phyloP scores from a whole-genome alignment of 2,888 invertebrate genomes.

The Beris chalybata region DNA sequence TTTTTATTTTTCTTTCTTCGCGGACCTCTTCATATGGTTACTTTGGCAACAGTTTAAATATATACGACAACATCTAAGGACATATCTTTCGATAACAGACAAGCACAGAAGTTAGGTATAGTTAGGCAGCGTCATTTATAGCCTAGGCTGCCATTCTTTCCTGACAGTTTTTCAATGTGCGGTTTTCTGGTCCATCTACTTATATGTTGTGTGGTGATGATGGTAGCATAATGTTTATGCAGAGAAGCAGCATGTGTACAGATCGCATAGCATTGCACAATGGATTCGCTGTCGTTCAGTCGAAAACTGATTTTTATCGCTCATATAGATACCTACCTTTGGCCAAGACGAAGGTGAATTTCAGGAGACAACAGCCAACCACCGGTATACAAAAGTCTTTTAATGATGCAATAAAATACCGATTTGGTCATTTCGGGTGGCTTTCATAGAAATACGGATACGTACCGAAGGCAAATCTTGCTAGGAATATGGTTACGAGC shows the following conservation, averaged over 20 bases:
- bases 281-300: constrained; percentile 27
- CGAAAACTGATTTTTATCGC: constrained; percentile 37
- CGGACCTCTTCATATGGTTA: constrained; percentile 2
- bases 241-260: constrained; percentile 14
- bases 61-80: too few species aligned
- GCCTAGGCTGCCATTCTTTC: constrained; percentile 20
- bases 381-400: constrained; percentile 34
- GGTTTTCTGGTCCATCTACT: constrained; percentile 33
- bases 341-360: constrained; percentile 6
- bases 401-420: constrained; percentile 39
- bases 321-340: constrained; percentile 17
- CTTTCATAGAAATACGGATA: constrained; percentile 20
- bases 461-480: constrained; percentile 26
- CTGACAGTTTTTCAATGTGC: constrained; percentile 33
- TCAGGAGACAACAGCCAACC: constrained; percentile 27
- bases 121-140: not conserved
- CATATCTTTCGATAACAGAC: constrained; percentile 9
- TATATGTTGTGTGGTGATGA: constrained; percentile 12
- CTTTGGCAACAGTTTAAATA: not conserved
- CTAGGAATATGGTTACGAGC: not conserved
- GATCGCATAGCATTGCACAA: constrained; percentile 15
- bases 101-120: constrained; percentile 21
- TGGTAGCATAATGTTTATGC: constrained; percentile 26
- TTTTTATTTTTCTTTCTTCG: constrained; percentile 3
- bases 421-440: constrained; percentile 38